Conservation (phyloP, 2,888 invertebrate genomes). For the Hedychridium roseum region DNA sequence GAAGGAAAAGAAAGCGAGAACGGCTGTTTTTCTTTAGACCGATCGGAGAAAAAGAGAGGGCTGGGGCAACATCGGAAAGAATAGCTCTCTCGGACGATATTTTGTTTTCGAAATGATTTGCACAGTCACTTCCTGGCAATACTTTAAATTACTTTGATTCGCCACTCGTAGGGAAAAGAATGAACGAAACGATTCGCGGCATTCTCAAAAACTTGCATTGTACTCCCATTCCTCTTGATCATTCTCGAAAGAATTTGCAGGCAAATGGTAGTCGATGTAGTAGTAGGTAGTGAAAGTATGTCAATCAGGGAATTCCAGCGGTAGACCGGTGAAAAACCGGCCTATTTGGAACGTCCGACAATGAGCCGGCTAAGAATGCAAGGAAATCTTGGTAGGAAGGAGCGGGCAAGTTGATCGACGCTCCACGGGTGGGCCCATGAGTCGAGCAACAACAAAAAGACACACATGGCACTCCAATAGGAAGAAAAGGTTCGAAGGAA, state of each 20-base stretch:
- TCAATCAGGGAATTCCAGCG: no score
- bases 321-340: no score
- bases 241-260: no score
- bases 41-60: constrained; percentile 11
- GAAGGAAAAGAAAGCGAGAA: constrained; percentile 26
- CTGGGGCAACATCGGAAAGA: background rate
- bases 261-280: no score
- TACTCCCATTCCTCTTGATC: no score
- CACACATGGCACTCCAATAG: background rate
- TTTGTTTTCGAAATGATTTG: constrained; percentile 44
- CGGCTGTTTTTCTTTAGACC: constrained; percentile 49
- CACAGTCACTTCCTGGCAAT: constrained; percentile 47
- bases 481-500: constrained; percentile 16
- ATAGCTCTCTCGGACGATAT: constrained; percentile 22
- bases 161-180: constrained; percentile 11
- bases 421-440: constrained; percentile 39
- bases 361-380: constrained; percentile 41
- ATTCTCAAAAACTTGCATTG: no score
- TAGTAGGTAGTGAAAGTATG: no score
- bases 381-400: constrained; percentile 41
- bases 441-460: constrained; percentile 20
- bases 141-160: constrained; percentile 31
- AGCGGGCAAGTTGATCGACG: constrained; percentile 38
- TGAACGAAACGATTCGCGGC: constrained; percentile 11
- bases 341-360: no score